Conservation (phyloP, 2,797 vertebrate species). For the Cryptoblepharus egeriae region DNA sequence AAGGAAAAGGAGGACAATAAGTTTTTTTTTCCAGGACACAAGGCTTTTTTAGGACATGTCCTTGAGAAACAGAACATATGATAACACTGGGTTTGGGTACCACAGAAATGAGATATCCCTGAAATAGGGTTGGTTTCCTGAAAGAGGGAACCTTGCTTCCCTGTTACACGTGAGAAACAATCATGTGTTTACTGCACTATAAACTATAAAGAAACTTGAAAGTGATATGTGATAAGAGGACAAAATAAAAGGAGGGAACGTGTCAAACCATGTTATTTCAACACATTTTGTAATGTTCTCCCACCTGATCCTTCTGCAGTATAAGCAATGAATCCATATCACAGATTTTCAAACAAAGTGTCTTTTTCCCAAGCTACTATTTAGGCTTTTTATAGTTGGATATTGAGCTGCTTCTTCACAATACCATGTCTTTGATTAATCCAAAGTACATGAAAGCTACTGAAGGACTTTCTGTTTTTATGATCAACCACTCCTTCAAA, state of each 20-base stretch:
- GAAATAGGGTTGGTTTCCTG: neutral
- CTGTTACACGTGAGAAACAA: neutral
- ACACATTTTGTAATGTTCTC: neutral
- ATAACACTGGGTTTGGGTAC: neutral
- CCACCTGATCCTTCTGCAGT: neutral
- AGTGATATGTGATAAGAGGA: neutral
- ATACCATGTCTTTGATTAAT: conserved; percentile 35
- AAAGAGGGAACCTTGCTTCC: neutral
- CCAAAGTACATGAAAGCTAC: conserved; percentile 32
- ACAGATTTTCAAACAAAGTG: conserved; percentile 25
- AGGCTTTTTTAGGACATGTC: no score
- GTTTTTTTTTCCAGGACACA: no score
- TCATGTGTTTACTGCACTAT: neutral
- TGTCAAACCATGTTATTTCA: neutral
- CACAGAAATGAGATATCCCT: neutral
- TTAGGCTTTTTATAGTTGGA: conserved; percentile 35
- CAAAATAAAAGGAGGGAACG: neutral
- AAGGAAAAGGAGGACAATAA: no score
- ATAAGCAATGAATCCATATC: conserved; percentile 21
- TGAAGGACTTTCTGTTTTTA: conserved; percentile 34
- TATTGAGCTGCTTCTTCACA: conserved; percentile 27
- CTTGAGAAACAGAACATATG: no score
- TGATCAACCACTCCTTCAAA: conserved; percentile 35
- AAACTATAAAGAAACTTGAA: neutral
- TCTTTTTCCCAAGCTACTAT: conserved; percentile 22